These are phyloP conservation scores for Falco naumanni DNA, from an alignment of 2,797 vertebrate genomes.

Conservation along the genomic window DNA sequence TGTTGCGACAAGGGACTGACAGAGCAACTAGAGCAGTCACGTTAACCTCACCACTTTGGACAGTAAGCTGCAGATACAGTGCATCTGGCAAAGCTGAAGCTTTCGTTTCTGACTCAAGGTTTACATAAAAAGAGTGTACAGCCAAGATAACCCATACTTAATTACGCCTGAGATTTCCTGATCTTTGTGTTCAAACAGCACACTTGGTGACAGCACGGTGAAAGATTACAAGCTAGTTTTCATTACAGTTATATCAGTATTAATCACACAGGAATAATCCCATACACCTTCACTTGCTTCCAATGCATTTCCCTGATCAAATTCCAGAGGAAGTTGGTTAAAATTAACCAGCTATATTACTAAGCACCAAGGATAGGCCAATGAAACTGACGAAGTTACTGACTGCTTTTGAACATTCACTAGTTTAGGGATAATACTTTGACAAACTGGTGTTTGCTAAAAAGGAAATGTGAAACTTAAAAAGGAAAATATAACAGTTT, in stretches of 20 bases:
- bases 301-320: background rate
- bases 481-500: background rate
- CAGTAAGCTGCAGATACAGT: background rate
- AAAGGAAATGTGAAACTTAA: background rate
- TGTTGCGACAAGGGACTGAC: rapidly evolving
- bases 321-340: background rate
- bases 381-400: background rate
- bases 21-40: background rate
- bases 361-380: rapidly evolving
- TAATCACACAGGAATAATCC: background rate
- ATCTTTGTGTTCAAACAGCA: background rate
- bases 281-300: background rate
- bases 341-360: background rate
- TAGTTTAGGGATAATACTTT: background rate
- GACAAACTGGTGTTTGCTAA: background rate
- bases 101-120: background rate
- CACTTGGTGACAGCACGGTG: background rate
- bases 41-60: background rate
- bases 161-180: background rate
- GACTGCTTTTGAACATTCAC: background rate
- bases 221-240: background rate
- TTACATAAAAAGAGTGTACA: background rate
- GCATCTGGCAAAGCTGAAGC: background rate
- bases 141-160: constrained; percentile 18
- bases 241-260: background rate